phyloP scores from a whole-genome alignment of 2,797 vertebrate genomes.

The Psittacula derbiana region DNA sequence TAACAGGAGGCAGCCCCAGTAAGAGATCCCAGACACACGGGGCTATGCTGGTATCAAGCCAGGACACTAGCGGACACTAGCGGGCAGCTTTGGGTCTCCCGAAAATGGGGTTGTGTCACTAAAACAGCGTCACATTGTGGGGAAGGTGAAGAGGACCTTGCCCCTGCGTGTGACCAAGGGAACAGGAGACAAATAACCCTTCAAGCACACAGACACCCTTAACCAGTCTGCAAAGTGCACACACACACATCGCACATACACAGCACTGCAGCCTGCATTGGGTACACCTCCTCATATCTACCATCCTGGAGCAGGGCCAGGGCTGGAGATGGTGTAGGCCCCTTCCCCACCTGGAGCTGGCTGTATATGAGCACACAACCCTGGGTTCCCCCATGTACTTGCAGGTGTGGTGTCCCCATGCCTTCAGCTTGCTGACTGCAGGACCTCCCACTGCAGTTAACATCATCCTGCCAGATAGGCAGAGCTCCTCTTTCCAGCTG shows the following conservation, averaged over 20 bases:
- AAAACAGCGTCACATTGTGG: background rate
- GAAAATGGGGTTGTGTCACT: background rate
- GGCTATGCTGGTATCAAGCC: background rate
- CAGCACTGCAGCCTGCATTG: background rate
- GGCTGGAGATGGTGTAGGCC: fast-evolving
- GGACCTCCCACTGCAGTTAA: background rate
- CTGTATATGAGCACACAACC: background rate
- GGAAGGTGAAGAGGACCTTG: background rate
- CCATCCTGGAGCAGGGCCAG: background rate
- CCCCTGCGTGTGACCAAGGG: background rate
- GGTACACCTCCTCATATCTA: background rate
- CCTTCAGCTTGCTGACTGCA: background rate
- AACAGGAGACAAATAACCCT: background rate
- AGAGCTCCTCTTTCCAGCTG: background rate
- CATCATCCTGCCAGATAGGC: background rate
- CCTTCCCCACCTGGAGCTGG: background rate
- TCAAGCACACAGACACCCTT: background rate
- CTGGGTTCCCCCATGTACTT: background rate
- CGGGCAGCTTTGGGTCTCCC: background rate
- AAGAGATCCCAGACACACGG: background rate
- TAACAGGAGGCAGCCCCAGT: background rate
- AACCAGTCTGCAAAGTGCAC: background rate
- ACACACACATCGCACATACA: background rate
- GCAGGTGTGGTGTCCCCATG: too few species aligned
- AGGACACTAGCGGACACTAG: background rate